Percentiles rank a stretch among this genome's conserved stretches.
Evolutionary conservation across 2,797 vertebrate genomes (phyloP).

Genomic region (Pipistrellus pygmaeus): DNA sequence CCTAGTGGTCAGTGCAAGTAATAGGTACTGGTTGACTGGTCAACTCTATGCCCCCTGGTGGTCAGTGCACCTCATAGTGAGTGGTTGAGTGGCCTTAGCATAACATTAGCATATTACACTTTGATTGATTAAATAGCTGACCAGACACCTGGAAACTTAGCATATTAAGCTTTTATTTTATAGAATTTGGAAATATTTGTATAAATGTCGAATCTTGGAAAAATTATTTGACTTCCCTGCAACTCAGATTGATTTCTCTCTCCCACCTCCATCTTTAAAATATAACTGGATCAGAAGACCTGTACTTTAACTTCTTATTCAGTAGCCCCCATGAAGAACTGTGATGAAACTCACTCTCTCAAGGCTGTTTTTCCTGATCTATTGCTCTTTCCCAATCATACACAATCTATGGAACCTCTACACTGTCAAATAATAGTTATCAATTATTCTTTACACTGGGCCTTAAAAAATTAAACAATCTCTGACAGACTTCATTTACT

Average conservation of each 20-base stretch:
- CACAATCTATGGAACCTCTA: neutral
- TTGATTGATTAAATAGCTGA: no score
- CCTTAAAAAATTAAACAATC: neutral
- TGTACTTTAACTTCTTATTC: neutral
- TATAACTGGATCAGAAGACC: constrained; percentile 24
- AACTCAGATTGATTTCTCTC: neutral
- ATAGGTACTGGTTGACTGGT: no score
- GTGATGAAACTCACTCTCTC: neutral
- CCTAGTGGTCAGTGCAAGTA: no score
- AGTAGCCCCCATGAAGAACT: neutral
- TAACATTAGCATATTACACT: no score
- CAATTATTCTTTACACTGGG: neutral
- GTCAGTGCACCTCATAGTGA: no score
- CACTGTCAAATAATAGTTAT: constrained; percentile 14
- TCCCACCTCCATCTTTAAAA: neutral
- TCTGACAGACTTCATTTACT: neutral
- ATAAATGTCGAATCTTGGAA: neutral
- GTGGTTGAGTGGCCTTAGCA: no score
- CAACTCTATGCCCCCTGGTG: no score
- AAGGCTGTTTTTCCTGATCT: neutral
- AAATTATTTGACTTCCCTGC: neutral
- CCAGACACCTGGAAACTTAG: no score
- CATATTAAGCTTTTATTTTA: no score
- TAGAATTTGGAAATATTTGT: constrained; percentile 6
- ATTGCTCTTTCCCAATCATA: neutral